These are phyloP conservation scores for Elgaria multicarinata DNA, from an alignment of 2,113 vertebrate genomes.

Conservation along the genomic window DNA sequence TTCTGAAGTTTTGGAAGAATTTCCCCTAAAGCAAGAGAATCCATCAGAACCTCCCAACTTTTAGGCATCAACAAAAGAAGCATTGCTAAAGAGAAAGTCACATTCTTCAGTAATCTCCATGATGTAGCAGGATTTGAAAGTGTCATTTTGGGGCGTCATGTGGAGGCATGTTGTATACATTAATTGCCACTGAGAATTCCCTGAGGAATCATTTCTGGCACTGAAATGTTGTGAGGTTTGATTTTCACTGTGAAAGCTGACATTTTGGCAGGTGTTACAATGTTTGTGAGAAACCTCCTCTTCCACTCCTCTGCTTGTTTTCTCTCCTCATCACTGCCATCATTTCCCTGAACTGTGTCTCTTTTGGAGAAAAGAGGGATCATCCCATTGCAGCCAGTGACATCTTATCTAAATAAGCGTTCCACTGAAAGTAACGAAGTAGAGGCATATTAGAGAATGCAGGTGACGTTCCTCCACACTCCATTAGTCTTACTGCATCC, in stretches of 20 bases:
- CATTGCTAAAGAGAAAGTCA: not conserved
- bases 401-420: not conserved
- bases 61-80: constrained; percentile 7
- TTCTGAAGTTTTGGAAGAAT: constrained; percentile 48
- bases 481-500: not conserved
- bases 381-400: not conserved
- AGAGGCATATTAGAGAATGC: not conserved
- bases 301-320: not conserved
- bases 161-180: constrained; percentile 23
- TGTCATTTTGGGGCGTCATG: not conserved
- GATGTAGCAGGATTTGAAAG: constrained; percentile 44
- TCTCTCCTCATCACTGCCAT: not conserved
- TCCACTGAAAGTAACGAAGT: not conserved
- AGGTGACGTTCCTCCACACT: too few species aligned
- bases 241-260: not conserved
- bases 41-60: constrained; percentile 49
- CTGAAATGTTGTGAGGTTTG: not conserved
- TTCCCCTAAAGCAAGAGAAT: constrained; percentile 63
- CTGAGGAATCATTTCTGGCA: not conserved
- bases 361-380: not conserved
- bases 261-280: not conserved
- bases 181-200: not conserved
- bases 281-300: not conserved
- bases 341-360: too few species aligned
- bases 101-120: constrained; percentile 36